phyloP scores from a whole-genome alignment of 1,140 invertebrate genomes.

The Heliconius congener region DNA sequence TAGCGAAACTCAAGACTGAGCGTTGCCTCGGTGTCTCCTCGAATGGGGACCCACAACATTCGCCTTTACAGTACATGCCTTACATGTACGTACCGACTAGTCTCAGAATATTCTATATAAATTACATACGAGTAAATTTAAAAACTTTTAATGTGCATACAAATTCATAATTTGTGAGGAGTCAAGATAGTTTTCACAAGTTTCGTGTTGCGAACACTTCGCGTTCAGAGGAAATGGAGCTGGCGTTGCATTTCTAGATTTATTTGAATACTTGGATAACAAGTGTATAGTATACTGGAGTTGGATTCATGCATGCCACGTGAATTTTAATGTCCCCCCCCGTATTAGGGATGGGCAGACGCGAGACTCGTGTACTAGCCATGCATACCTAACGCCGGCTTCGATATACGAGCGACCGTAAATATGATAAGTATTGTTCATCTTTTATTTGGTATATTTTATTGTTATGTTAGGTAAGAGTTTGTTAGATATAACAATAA shows the following conservation, averaged over 20 bases:
- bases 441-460: not conserved
- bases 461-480: not conserved
- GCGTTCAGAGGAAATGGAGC: conserved; percentile 25
- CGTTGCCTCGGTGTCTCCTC: too few relatives aligned
- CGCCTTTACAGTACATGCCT: too few relatives aligned
- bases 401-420: not conserved
- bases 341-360: conserved; percentile 25
- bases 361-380: conserved; percentile 19
- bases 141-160: not conserved
- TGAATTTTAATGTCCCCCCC: conserved; percentile 38
- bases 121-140: not conserved
- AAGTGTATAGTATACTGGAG: conserved; percentile 33
- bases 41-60: too few relatives aligned
- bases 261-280: conserved; percentile 36
- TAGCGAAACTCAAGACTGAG: too few relatives aligned
- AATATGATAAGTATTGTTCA: not conserved
- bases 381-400: conserved; percentile 5
- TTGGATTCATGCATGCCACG: conserved; percentile 37
- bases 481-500: not conserved
- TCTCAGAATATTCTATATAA: not conserved
- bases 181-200: conserved; percentile 10
- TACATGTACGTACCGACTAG: too few relatives aligned
- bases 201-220: conserved; percentile 5
- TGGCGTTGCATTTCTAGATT: conserved; percentile 29
- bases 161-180: not conserved